Evolutionary conservation across 2,888 invertebrate species (phyloP), one percentile per base, ranked within the genome.

Genomic region (Temnothorax rugatulus): DNA sequence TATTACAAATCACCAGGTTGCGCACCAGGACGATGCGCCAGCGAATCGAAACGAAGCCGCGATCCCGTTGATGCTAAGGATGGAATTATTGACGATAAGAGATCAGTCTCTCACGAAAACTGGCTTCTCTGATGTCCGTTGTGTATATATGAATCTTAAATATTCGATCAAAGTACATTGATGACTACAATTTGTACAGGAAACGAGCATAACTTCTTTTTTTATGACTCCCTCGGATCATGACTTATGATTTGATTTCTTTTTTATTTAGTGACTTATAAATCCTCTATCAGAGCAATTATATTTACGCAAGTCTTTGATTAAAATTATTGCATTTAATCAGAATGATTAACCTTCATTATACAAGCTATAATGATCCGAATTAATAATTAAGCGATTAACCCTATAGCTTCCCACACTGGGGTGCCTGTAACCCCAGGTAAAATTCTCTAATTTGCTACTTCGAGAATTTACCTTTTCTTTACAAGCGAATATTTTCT

Each of bases 1-100:
- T 82, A 82, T 84, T 81, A 81, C 84, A 82, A 73, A 77, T 41
- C 82, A 74, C 44, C 63, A 63, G 63, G 66, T 57, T 68, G 71
- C 21, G 41, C 44, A 41, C 57, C 69, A 18, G 54, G 64, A 29
- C 18, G 13, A 76, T 61, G 38, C 61, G 52, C 29, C 34, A 8
- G 41, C 52, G 44, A 63, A 8, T 81, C 75, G 59, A 75, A 74
- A 74, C 34, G 38, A 57, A 73, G 18, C 34, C 15, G 54, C 44
- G 54, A 44, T 79, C 13, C 11, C 21, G 44, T 59, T 74, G 34
- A 38, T 54, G 18, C 25, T 74, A 50, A 74, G 76, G 29, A 54
- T 69, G 34, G 7, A 74, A 81, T 59, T 59, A 75, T 75, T 13
- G 47, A 41, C n/a, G 59, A 59, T 75, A 47, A 21, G 13, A 44